phyloP scores from a whole-genome alignment of 2,797 vertebrate genomes.

The Aldrovandia affinis region DNA sequence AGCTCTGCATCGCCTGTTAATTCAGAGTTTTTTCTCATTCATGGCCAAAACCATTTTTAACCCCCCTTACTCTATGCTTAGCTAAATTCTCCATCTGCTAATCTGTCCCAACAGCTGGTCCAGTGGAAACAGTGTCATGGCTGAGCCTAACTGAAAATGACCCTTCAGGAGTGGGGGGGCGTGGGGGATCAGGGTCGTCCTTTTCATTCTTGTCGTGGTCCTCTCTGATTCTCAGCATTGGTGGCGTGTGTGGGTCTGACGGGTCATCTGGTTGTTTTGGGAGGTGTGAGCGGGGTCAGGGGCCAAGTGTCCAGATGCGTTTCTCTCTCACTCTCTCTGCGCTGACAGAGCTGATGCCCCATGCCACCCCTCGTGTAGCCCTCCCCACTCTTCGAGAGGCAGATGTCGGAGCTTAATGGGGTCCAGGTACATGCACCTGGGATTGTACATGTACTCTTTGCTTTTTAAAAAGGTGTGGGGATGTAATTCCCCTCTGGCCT shows the following conservation, averaged over 20 bases:
- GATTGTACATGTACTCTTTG: slow-evolving; percentile 31
- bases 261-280: not conserved
- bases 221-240: not conserved
- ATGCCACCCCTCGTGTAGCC: not conserved
- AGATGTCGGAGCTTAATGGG: not conserved
- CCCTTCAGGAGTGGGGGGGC: not conserved
- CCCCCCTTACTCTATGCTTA: not conserved
- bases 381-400: not conserved
- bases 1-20: not conserved
- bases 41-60: not conserved
- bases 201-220: not conserved
- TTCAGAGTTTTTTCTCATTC: not conserved
- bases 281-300: not conserved
- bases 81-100: slow-evolving; percentile 1
- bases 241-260: not conserved
- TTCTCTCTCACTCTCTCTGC: not conserved
- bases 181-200: not conserved
- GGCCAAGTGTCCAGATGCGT: not conserved
- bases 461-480: slow-evolving; percentile 16
- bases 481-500: slow-evolving; percentile 33
- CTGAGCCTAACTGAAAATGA: not conserved
- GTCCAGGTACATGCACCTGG: slow-evolving; percentile 16
- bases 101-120: slow-evolving; percentile 1
- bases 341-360: not conserved
- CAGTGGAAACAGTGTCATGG: not conserved